Base-by-base conservation (phyloP, 2,888 invertebrate genomes). In the Drosophila seclusa region DNA sequence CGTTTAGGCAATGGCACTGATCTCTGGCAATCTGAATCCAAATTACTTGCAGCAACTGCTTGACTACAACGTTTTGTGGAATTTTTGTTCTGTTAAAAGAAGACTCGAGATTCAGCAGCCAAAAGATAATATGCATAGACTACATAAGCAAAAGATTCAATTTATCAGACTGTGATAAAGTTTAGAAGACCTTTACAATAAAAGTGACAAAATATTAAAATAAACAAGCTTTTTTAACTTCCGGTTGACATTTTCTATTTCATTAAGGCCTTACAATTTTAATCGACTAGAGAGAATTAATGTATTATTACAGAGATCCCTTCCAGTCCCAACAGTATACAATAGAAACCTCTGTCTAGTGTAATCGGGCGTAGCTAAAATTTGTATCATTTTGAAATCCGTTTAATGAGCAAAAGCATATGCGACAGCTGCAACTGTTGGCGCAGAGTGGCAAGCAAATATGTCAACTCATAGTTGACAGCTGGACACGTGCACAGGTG, bases 391-490 rank as follows among this genome's bases (percentile, higher is more conserved):
- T 84, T 76, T 8, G 29, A 36, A 80, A 76, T 76, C 69, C 67
- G 45, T 66, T 74, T 64, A 78, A 60, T 48, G 61, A 58, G 31
- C 32, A 63, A 52, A 31, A 32, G 49, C 61, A 73, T 63, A 50
- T 68, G 71, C 18, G 57, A 50, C 67, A 64, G 53, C 53, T 69
- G 68, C 66, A 64, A 52, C 67, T 59, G 73, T 48, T 49, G 50
- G 49, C 64, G 63, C 61, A 61, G 66, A 63, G 40, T 29, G 63
- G 45, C 59, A 66, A 67, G 59, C 60, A 67, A 77, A 82, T 79
- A 77, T 79, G 77, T 82, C 82, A 76, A 55, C 73, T 77, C 62
- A 68, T 50, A 67, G 68, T 65, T 68, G 77, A 68, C 67, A 71
- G 66, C 27, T 54, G 76, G 66, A 61, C 73, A 72, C 38, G 60